A percentile compares a stretch with the other conserved stretches of the same genome.
Conservation (phyloP, 2,888 invertebrate species). For the Epirrhoe tristata region DNA sequence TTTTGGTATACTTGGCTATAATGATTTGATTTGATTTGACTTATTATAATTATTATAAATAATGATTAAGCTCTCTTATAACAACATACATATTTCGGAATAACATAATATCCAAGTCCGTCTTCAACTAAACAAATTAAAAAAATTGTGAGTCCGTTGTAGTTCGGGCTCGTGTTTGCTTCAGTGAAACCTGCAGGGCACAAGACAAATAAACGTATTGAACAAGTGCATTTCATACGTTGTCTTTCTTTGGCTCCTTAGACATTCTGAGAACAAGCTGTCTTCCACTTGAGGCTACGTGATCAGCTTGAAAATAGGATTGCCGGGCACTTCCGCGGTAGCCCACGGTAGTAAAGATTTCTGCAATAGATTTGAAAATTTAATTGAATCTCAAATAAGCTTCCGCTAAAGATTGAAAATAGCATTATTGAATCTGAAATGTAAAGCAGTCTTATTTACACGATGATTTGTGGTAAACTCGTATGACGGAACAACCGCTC, state of each 20-base stretch:
- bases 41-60: too few relatives aligned
- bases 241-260: constrained; percentile 49
- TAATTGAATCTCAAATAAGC: neutral
- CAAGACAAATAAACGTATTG: constrained; percentile 15
- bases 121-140: neutral
- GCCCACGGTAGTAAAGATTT: constrained; percentile 27
- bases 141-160: neutral
- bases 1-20: neutral
- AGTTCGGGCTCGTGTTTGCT: constrained; percentile 9
- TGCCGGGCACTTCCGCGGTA: constrained; percentile 50
- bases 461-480: constrained; percentile 11
- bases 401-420: neutral
- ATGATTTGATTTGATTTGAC: too few relatives aligned
- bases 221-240: constrained; percentile 29
- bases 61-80: too few relatives aligned
- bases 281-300: constrained; percentile 66
- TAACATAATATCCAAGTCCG: too few relatives aligned
- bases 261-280: constrained; percentile 60
- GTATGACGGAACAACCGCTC: constrained; percentile 10
- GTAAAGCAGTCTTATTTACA: neutral
- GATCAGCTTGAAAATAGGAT: constrained; percentile 59
- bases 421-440: neutral
- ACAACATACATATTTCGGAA: too few relatives aligned
- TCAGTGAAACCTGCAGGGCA: constrained; percentile 14
- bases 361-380: constrained; percentile 19